These are phyloP conservation scores for Copsychus sechellarum DNA, from an alignment of 2,113 vertebrate species.

Conservation along the genomic window DNA sequence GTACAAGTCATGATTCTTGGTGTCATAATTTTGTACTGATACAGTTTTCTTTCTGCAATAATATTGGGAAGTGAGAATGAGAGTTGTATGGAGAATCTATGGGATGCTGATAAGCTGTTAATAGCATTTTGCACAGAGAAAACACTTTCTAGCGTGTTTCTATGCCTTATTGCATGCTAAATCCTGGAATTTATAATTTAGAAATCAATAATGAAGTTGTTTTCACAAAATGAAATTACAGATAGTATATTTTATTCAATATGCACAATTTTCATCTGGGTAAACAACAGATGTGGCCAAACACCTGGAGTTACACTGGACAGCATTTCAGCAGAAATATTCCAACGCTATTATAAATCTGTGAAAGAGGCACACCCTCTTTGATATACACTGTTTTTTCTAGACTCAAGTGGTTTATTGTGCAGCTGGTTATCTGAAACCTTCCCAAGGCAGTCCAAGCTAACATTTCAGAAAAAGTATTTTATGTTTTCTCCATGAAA, in stretches of 20 bases:
- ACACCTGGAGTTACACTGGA: constrained; percentile 28
- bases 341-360: neutral
- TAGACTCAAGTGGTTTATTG: neutral
- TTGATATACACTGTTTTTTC: neutral
- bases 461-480: neutral
- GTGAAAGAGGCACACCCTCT: neutral
- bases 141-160: neutral
- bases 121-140: neutral
- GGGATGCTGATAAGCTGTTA: neutral
- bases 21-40: neutral
- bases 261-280: neutral
- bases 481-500: neutral
- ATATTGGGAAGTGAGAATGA: neutral
- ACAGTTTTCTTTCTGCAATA: neutral
- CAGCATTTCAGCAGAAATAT: neutral
- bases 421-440: neutral
- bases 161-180: neutral
- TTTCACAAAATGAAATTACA: neutral
- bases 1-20: neutral
- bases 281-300: neutral
- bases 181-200: neutral
- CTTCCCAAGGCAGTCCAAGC: neutral
- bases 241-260: neutral
- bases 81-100: neutral
- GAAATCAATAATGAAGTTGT: neutral